Percentiles rank a stretch among this genome's conserved stretches.
These are phyloP conservation scores for Vanessa cardui DNA, from an alignment of 2,888 invertebrate species.

Conservation along the genomic window DNA sequence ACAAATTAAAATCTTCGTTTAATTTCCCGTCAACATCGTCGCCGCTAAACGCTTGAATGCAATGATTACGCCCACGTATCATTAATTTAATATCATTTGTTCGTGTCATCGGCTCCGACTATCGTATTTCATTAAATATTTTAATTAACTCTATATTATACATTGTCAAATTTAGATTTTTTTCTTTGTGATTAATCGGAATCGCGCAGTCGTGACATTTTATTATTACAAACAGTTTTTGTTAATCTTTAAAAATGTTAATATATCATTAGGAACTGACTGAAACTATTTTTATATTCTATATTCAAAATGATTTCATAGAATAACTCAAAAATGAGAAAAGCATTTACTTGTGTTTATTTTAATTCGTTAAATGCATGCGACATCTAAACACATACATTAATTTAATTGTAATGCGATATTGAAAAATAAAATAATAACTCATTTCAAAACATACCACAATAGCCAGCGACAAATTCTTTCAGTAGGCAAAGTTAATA, in stretches of 20 bases:
- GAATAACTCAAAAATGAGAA: no score
- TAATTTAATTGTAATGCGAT: no score
- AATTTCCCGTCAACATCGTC: conserved; percentile 14
- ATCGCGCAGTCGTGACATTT: conserved; percentile 54
- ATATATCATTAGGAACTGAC: no score
- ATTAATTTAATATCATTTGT: conserved; percentile 78
- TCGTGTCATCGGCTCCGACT: conserved; percentile 70
- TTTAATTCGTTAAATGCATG: no score
- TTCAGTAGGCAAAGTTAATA: conserved; percentile 5
- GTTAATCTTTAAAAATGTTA: no score
- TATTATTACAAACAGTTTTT: conserved; percentile 28
- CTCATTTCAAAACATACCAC: not conserved
- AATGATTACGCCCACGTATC: conserved; percentile 59
- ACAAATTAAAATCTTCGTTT: conserved; percentile 10
- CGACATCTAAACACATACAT: no score
- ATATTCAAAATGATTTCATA: no score
- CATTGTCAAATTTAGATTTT: conserved; percentile 13
- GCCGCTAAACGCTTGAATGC: conserved; percentile 22
- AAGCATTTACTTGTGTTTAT: no score
- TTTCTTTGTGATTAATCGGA: conserved; percentile 5
- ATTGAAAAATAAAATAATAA: not conserved
- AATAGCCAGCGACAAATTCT: not conserved
- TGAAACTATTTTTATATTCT: no score
- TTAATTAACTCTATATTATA: conserved; percentile 62
- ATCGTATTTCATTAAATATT: conserved; percentile 77